Evolutionary conservation across 2,888 invertebrate species (phyloP).

Genomic region (Junonia oenone): DNA sequence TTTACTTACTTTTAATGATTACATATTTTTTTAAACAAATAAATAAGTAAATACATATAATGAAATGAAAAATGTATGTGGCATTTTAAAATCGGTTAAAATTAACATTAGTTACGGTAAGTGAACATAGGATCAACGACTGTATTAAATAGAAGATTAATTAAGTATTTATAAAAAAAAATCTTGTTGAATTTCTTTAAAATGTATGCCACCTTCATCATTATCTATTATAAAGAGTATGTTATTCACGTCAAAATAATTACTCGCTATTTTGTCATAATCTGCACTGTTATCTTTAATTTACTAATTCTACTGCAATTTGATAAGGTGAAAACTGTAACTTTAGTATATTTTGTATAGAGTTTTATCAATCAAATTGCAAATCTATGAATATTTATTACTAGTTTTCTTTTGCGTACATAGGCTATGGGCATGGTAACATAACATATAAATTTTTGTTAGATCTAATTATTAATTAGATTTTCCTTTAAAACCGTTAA

Average conservation of each 20-base stretch:
- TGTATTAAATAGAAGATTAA: not conserved
- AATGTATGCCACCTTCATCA: not conserved
- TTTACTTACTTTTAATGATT: too few relatives aligned
- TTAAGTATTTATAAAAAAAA: not conserved
- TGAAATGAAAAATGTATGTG: not conserved
- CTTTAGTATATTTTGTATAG: too few relatives aligned
- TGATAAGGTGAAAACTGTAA: not conserved
- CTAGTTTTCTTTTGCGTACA: too few relatives aligned
- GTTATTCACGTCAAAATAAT: not conserved
- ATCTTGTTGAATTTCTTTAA: not conserved
- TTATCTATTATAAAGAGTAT: not conserved
- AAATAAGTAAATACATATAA: too few relatives aligned
- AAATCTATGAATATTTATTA: too few relatives aligned
- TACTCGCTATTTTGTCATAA: not conserved
- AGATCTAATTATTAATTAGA: too few relatives aligned
- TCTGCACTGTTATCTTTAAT: not conserved
- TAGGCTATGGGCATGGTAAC: too few relatives aligned
- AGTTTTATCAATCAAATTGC: too few relatives aligned
- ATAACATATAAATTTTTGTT: too few relatives aligned
- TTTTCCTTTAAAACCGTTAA: too few relatives aligned
- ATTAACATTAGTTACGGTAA: not conserved
- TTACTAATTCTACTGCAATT: not conserved
- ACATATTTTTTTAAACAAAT: too few relatives aligned
- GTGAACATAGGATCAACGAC: constrained; percentile 4
- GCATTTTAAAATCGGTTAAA: not conserved